Evolutionary conservation across 2,888 invertebrate genomes (phyloP).

Genomic region (Agrochola circellaris): DNA sequence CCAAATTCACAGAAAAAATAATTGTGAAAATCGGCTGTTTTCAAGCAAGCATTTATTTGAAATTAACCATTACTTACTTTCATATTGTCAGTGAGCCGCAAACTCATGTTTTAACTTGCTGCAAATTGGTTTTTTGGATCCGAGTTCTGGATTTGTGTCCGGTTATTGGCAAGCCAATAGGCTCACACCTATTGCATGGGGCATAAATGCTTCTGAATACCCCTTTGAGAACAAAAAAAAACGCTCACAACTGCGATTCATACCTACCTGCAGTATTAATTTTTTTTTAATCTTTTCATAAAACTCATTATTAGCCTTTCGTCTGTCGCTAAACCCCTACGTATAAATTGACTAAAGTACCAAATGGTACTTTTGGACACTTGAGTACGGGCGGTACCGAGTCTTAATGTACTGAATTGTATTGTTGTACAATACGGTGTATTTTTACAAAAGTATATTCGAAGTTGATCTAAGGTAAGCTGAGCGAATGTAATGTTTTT

Average conservation of each 20-base stretch:
- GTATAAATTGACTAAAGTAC: constrained; percentile 65
- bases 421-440: constrained; percentile 56
- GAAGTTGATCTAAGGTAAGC: constrained; percentile 62
- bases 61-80: neutral
- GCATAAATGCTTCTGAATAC: neutral
- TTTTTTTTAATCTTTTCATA: constrained; percentile 4
- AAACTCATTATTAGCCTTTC: constrained; percentile 27
- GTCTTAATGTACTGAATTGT: constrained; percentile 61
- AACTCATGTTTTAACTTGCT: neutral
- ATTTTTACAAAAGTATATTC: constrained; percentile 63
- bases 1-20: neutral
- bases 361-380: constrained; percentile 58
- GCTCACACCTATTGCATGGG: too few relatives aligned
- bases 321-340: constrained; percentile 63
- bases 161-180: constrained; percentile 1
- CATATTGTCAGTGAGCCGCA: neutral
- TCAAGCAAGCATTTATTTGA: constrained; percentile 1
- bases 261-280: constrained; percentile 37
- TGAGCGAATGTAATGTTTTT: constrained; percentile 62
- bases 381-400: constrained; percentile 50
- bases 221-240: neutral
- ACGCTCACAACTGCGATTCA: neutral
- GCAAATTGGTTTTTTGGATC: neutral
- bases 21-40: neutral
- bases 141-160: neutral